Evolutionary conservation across 2,113 vertebrate species (phyloP), one percentile per base, ranked within the genome.

Genomic region (Peromyscus leucopus): DNA sequence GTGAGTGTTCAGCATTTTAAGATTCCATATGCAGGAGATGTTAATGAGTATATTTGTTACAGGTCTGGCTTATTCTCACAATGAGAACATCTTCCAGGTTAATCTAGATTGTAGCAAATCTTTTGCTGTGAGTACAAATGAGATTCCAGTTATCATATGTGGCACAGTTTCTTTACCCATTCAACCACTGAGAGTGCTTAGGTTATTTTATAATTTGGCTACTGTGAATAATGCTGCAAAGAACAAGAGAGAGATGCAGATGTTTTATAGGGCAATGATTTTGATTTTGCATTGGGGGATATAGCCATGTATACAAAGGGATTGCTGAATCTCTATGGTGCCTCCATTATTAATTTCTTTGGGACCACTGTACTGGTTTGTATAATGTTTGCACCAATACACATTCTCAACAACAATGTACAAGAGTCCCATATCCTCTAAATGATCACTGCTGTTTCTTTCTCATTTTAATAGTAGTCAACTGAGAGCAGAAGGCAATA

Each of bases 201-300:
- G 10, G 1, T 39, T 71, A 24, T 71, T 63, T 46, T 33, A 19
- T 24, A 61, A 46, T 31, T 71, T 61, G 51, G 31, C 10, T 51
- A 55, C n/a, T 42, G 2, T 63, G 39, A n/a, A 42, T 72, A 80
- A 65, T 22, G 36, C 42, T 74, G 15, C 46, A 71, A 55, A 65
- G 2, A 71, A 28, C 9, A 48, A 48, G 31, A 6, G 8, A 33
- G 1, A 4, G 15, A 26, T 69, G 0, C 5, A 83, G 5, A 1
- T 76, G 46, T n/a, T 93, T 90, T 46, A 67, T 24, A 17, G 36
- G 13, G 22, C 7, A 7, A 13, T 31, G 6, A 71, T 42, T 78
- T 69, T 1, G 3, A 39, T 67, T 89, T 71, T 19, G 39, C 17
- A 42, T 48, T 89, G 39, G 12, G 26, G 22, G 13, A 15, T 22